A percentile compares a stretch with the other conserved stretches of the same genome.
Evolutionary conservation across 2,113 vertebrate species (phyloP).

Genomic region (Alexandromys fortis): DNA sequence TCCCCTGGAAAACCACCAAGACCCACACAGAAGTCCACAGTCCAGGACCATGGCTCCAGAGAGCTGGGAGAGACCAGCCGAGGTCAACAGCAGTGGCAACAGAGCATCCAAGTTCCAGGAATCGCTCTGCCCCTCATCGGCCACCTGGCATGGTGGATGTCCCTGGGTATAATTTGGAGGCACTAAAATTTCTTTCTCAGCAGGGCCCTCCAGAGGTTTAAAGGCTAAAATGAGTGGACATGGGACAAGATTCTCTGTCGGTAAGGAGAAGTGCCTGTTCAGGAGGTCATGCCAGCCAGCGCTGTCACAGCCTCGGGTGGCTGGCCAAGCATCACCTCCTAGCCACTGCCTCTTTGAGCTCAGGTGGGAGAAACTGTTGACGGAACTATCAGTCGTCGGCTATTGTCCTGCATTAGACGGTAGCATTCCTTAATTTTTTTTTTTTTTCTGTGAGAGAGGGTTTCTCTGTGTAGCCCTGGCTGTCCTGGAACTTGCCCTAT

Average conservation of each 20-base stretch:
- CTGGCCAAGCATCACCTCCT: not conserved
- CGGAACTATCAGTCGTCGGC: not conserved
- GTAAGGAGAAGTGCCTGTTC: not conserved
- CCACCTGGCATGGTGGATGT: not conserved
- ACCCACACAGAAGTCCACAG: not conserved
- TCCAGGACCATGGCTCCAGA: fast-evolving
- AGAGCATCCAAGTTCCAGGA: not conserved
- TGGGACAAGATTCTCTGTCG: not conserved
- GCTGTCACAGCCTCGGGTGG: not conserved
- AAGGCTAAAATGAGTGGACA: not conserved
- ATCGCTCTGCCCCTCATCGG: not conserved
- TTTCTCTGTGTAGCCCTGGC: not conserved
- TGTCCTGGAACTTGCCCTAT: not conserved
- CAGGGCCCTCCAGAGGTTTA: not conserved
- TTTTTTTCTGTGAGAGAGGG: not conserved
- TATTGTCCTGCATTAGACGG: not conserved
- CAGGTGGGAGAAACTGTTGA: not conserved
- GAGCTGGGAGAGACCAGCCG: not conserved
- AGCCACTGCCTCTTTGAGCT: slow-evolving; percentile 16
- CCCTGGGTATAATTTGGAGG: not conserved
- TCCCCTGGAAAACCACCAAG: not conserved
- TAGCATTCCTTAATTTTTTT: not conserved
- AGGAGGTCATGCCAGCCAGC: not conserved
- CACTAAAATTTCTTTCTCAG: not conserved
- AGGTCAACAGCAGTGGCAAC: not conserved